Conservation (phyloP, 2,888 invertebrate genomes). For the Pelosia muscerda region DNA sequence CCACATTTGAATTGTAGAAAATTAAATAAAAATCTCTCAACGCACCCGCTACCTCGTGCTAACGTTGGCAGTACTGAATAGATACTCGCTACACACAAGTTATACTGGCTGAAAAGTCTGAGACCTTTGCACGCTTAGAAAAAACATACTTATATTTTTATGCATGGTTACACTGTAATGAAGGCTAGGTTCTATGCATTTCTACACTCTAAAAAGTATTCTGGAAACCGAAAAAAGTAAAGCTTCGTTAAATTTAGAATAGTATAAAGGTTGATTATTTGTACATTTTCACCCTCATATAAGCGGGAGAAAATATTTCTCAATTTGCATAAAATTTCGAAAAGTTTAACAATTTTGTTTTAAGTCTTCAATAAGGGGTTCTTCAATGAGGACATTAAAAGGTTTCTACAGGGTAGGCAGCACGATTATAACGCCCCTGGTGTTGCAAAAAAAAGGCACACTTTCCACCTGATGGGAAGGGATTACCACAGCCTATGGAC, state of each 20-base stretch:
- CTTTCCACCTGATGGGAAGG: no score
- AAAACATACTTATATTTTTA: conserved; percentile 54
- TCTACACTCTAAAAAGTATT: neutral
- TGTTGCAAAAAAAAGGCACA: no score
- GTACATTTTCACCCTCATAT: no score
- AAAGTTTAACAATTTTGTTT: no score
- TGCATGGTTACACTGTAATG: conserved; percentile 31
- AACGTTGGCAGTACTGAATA: conserved; percentile 60
- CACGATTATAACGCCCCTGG: no score
- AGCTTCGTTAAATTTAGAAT: neutral
- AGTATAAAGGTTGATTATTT: neutral
- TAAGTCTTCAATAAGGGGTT: no score
- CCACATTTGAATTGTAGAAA: conserved; percentile 39
- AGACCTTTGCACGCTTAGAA: conserved; percentile 59
- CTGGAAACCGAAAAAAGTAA: neutral
- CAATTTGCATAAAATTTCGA: no score
- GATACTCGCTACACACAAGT: conserved; percentile 44
- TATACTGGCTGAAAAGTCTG: conserved; percentile 63
- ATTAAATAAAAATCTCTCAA: conserved; percentile 37
- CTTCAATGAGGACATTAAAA: no score
- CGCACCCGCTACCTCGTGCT: conserved; percentile 44
- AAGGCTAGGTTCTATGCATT: conserved; percentile 8
- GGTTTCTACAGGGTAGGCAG: no score
- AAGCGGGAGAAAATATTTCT: no score
- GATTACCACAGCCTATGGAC: no score